Base-by-base conservation (phyloP, 2,888 invertebrate genomes). In the Tetranychus truncatus region DNA sequence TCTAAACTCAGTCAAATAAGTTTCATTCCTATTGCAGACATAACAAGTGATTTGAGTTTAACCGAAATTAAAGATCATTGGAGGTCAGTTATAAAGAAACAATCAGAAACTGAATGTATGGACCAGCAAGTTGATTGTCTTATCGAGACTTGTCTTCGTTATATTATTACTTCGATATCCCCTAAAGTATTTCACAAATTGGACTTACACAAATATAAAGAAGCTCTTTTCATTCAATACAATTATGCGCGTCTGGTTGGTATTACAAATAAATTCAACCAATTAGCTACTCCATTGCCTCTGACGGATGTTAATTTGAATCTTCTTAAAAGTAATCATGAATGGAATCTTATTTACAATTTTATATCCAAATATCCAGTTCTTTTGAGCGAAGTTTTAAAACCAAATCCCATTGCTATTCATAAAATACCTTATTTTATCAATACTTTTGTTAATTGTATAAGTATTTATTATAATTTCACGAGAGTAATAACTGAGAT, bases 171-270 rank as follows among this genome's bases (percentile, higher is more conserved):
- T 21, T 69, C 69, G 34, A 69, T 24, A 1, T 20, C 69, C 0
- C 20, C 69, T 1, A 20, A 20, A 69, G 20, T 21, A 7, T 69
- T 69, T 24, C 21, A 24, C 34, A 20, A 24, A 7, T 20, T 69
- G 20, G 34, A 69, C 20, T 11, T 24, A 11, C 20, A 18, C 11
- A 69, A 69, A 24, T 24, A 69, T 21, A 69, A 69, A 21, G 69
- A 69, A 11, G 69, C 69, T 24, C 21, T 69, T 69, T 69, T 69
- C 20, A 24, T 69, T 8, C 69, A 69, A 69, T 69, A 69, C 21
- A 69, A 69, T 69, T 24, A 69, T 21, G 69, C 69, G 1, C 20
- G 69, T 24, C 8, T 69, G 69, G 20, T 20, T 24, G 34, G 34
- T 24, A 20, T 69, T 69, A 69, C 34, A 20, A 20, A 11, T 0